Evolutionary conservation across 2,113 vertebrate genomes (phyloP), one percentile per base, ranked within the genome.

Genomic region (Nibea albiflora): DNA sequence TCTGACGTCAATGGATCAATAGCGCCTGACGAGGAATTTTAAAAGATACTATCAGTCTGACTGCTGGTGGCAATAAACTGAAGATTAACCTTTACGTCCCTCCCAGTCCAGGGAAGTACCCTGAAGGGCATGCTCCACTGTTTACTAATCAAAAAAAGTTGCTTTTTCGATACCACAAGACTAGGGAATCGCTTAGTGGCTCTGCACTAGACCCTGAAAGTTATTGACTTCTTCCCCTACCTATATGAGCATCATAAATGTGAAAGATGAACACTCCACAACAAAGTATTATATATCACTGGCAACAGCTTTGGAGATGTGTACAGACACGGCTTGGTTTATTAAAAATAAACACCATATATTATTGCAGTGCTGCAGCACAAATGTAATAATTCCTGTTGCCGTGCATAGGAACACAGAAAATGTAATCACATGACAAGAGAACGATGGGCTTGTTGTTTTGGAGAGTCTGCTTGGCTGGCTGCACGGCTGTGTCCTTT

Each of bases 51-150:
- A 94, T 95, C 94, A 91, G 91, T 90, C 91, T 92, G 88, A 92
- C 90, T 93, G 93, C 90, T 92, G 90, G 91, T 94, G 93, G 94
- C 93, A 95, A 94, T 94, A 94, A 94, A 95, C 90, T 87, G 83
- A 93, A 94, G 92, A 95, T 95, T 94, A 95, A 94, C 94, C 94
- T 95, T 95, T 95, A 88, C 79, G 85, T 93, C 64, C 83, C 80
- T 92, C 80, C 86, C 73, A 85, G 91, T 89, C 83, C 76, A 67
- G 82, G 85, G 87, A 94, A 93, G 90, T 88, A 91, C 86, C 94
- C 92, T 90, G 93, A 94, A 95, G 93, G 93, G 89, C 92, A 92
- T 91, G 92, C 88, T 91, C 89, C 72, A 63, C 84, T 93, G 84
- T 92, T 92, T 90, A 90, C 93, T 94, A 93, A 94, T 95, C 91